Percentiles rank a stretch among this genome's conserved stretches.
phyloP scores from a whole-genome alignment of 2,113 vertebrate genomes.

The Gymnocephalus cernua region DNA sequence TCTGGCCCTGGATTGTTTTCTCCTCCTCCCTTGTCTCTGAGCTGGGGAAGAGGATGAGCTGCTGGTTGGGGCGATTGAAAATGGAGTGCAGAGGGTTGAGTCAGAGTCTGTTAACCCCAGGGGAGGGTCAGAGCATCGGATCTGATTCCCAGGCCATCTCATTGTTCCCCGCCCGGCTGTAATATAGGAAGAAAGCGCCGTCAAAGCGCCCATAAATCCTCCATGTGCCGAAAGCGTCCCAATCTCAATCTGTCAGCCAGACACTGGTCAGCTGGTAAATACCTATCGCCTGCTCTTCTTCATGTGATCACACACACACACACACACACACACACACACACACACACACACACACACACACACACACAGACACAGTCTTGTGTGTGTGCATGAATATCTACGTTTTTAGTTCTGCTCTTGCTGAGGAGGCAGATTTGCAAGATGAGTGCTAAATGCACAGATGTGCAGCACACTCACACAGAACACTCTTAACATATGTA shows the following conservation, averaged over 20 bases:
- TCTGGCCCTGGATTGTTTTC: slow-evolving; percentile 22
- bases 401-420: slow-evolving; percentile 58
- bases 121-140: slow-evolving; percentile 58
- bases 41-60: slow-evolving; percentile 36
- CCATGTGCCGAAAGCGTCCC: slow-evolving; percentile 58
- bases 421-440: slow-evolving; percentile 61
- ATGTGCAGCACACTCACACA: slow-evolving; percentile 59
- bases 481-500: slow-evolving; percentile 29
- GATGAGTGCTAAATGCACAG: slow-evolving; percentile 61
- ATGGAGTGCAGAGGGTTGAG: slow-evolving; percentile 57
- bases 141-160: slow-evolving; percentile 68
- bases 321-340: slow-evolving; percentile 22
- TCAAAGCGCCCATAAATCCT: slow-evolving; percentile 72
- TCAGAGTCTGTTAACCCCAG: slow-evolving; percentile 65
- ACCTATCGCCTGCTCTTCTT: slow-evolving; percentile 30
- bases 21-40: slow-evolving; percentile 15
- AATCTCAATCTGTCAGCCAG: slow-evolving; percentile 71
- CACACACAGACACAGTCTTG: slow-evolving; percentile 33
- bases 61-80: slow-evolving; percentile 32
- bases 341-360: slow-evolving; percentile 22
- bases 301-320: slow-evolving; percentile 49
- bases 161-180: slow-evolving; percentile 63
- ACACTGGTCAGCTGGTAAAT: slow-evolving; percentile 67
- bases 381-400: slow-evolving; percentile 45
- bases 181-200: slow-evolving; percentile 71